These are phyloP conservation scores for Scaptomyza graminum DNA, from an alignment of 1,140 invertebrate genomes.

Conservation along the genomic window DNA sequence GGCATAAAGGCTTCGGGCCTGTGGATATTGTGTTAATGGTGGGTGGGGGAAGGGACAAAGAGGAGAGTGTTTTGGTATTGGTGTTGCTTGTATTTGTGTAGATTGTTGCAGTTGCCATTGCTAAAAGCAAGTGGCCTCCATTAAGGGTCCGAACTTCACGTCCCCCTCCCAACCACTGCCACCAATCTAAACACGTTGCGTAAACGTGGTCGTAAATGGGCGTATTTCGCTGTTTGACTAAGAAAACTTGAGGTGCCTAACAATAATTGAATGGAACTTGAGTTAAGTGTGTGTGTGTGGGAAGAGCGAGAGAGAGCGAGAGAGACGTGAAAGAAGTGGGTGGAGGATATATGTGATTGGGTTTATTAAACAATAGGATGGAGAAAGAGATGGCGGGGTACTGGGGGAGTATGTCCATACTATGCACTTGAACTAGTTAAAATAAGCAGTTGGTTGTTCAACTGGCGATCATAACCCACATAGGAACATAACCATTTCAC, in stretches of 20 bases:
- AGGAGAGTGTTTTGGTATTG: constrained; percentile 39
- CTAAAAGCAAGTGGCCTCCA: constrained; percentile 64
- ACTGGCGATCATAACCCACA: too few relatives aligned
- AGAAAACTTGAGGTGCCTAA: constrained; percentile 82
- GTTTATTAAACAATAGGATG: constrained; percentile 73
- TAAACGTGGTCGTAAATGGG: constrained; percentile 29
- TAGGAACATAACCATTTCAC: too few relatives aligned
- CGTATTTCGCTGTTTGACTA: constrained; percentile 70
- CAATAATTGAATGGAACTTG: constrained; percentile 82
- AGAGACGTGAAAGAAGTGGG: neutral
- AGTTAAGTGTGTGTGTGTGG: constrained; percentile 59
- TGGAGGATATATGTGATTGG: constrained; percentile 56
- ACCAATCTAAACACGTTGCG: too few relatives aligned
- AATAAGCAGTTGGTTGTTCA: too few relatives aligned
- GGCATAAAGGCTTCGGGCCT: constrained; percentile 23
- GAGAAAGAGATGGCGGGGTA: neutral
- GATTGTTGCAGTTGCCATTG: constrained; percentile 7
- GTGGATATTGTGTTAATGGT: too few relatives aligned
- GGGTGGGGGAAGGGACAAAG: too few relatives aligned
- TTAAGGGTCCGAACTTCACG: constrained; percentile 8
- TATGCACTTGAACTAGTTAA: too few relatives aligned
- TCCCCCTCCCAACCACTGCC: constrained; percentile 2
- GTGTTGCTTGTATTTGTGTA: constrained; percentile 13
- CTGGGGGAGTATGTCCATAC: neutral
- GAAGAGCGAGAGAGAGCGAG: neutral